Evolutionary conservation across 2,888 invertebrate species (phyloP), one percentile per base, ranked within the genome.

Genomic region (Hyposoter dolosus): DNA sequence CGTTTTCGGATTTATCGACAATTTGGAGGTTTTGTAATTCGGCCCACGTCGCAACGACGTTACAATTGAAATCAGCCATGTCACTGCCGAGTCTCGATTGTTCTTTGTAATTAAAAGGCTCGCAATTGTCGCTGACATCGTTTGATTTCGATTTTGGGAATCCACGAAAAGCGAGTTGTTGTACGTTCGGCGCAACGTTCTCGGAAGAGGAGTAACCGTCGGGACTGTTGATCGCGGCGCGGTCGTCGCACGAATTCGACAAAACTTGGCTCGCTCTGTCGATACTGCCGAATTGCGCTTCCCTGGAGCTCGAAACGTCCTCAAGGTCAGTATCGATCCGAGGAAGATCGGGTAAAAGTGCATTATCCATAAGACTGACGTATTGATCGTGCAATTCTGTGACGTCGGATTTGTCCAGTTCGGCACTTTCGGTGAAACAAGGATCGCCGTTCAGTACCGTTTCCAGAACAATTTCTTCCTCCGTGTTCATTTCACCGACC

Each of bases 371-470:
- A 10, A 89, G 77, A 75, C 89, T 89, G 3, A 83, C 89, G 81
- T 89, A 89, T 76, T 88, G 89, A 76, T 89, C 89, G 32, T 79
- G 87, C 3, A 89, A 53, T 80, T 89, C 89, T 2, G 88, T 84
- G 1, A 89, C 32, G 81, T 89, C 89, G 19, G 89, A 89, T 75
- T 88, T 89, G 50, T 89, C 89, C 19, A 89, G 76, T 60, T 88
- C 88, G 65, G 89, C 89, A 45, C 89, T 89, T 77, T 89, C 88
- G 15, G 89, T 89, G 71, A 89, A 89, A 69, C 89, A 89, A 0
- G 89, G 89, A 86, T 89, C 89, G 50, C 89, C 89, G 76, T 88
- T 89, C 0, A 89, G 79, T 1, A 89, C 89, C 10, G 83, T 60
- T n/a, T 89, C 89, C 3, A 89, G n/a, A 0, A 89, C 82, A 12